Conservation (phyloP, 2,797 vertebrate genomes). For the Phrynocephalus vlangalii region DNA sequence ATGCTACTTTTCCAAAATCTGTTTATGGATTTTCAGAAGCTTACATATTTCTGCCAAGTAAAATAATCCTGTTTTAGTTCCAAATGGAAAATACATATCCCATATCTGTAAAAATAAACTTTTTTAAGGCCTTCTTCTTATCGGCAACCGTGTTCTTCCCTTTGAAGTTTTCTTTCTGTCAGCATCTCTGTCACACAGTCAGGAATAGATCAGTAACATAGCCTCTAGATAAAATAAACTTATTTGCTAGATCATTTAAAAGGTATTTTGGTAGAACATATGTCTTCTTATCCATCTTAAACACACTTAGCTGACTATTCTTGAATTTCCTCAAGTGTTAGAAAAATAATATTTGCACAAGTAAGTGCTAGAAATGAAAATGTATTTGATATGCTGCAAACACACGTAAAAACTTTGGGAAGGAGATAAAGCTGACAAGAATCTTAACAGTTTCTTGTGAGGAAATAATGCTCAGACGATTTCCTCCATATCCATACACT, state of each 20-base stretch:
- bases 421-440: no score
- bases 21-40: background rate
- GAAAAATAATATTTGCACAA: background rate
- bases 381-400: background rate
- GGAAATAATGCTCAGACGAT: no score
- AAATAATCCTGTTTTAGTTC: constrained; percentile 1
- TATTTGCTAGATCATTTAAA: background rate
- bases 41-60: background rate
- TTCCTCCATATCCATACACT: background rate
- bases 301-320: background rate
- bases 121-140: background rate
- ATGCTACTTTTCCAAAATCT: background rate
- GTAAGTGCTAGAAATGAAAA: background rate
- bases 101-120: constrained; percentile 25
- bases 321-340: background rate
- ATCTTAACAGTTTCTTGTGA: no score
- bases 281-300: background rate
- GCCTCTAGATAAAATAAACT: background rate
- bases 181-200: background rate
- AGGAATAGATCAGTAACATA: background rate
- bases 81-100: background rate
- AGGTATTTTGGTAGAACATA: background rate
- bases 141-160: constrained; percentile 4
- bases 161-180: constrained; percentile 19
- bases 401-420: background rate